phyloP scores from a whole-genome alignment of 2,797 vertebrate species.

The Otolemur crassicaudatus region DNA sequence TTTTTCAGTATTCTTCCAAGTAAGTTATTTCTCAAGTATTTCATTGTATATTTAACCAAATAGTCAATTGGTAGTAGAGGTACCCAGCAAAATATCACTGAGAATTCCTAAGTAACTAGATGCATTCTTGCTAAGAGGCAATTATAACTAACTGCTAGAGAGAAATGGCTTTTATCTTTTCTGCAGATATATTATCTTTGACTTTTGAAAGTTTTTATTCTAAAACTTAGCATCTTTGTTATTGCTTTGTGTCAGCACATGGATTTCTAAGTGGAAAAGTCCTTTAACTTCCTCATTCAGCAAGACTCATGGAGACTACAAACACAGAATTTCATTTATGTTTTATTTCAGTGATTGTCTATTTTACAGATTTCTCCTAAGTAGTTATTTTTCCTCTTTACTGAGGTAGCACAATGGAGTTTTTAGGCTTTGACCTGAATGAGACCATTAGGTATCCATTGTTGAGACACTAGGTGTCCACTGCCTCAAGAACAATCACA shows the following conservation, averaged over 20 bases:
- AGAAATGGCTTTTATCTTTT: background rate
- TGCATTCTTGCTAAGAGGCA: background rate
- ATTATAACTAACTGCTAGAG: background rate
- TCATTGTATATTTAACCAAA: slow-evolving; percentile 24
- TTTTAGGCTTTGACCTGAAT: slow-evolving; percentile 44
- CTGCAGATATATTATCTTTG: background rate
- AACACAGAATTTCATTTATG: background rate
- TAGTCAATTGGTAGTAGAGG: background rate
- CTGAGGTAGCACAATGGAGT: slow-evolving; percentile 10
- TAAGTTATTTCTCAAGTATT: slow-evolving; percentile 36
- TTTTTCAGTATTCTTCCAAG: slow-evolving; percentile 11
- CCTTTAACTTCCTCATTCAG: slow-evolving; percentile 39
- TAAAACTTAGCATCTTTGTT: slow-evolving; percentile 54
- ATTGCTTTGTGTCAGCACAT: background rate
- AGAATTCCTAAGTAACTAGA: background rate
- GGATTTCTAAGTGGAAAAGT: slow-evolving; percentile 9
- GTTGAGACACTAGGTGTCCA: background rate
- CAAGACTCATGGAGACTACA: slow-evolving; percentile 18
- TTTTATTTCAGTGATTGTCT: slow-evolving; percentile 31
- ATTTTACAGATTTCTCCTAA: slow-evolving; percentile 17
- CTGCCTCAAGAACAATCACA: slow-evolving; percentile 35
- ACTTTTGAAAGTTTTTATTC: slow-evolving; percentile 55
- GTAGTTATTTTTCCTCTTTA: background rate
- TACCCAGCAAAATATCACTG: slow-evolving; percentile 3
- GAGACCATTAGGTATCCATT: slow-evolving; percentile 42